Conservation (phyloP, 2,888 invertebrate genomes). For the Tillus elongatus region DNA sequence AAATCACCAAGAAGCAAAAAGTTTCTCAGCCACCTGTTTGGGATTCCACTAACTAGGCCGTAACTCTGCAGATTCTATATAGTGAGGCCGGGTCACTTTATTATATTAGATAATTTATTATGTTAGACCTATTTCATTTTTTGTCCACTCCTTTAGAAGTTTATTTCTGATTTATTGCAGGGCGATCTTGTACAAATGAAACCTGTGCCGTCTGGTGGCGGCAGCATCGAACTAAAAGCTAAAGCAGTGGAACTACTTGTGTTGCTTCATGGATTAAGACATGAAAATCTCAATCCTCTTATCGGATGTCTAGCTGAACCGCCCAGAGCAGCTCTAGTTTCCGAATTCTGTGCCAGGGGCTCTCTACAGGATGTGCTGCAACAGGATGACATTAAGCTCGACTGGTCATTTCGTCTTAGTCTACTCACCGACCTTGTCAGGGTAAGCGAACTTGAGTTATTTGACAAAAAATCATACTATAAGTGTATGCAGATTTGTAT, state of each 20-base stretch:
- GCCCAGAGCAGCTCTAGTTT: constrained; percentile 69
- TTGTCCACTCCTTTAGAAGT: too few relatives aligned
- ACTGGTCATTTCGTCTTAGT: constrained; percentile 92
- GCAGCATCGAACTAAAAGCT: constrained; percentile 58
- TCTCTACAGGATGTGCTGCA: constrained; percentile 81
- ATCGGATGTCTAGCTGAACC: constrained; percentile 78
- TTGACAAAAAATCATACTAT: too few relatives aligned
- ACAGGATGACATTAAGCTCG: constrained; percentile 83
- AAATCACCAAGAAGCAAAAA: too few relatives aligned
- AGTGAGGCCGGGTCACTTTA: too few relatives aligned
- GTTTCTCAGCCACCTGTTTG: too few relatives aligned
- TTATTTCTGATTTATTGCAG: constrained; percentile 42
- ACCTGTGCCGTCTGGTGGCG: constrained; percentile 49
- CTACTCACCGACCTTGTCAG: constrained; percentile 85
- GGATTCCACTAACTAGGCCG: too few relatives aligned
- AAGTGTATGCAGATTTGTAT: too few relatives aligned
- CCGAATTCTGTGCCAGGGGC: constrained; percentile 80
- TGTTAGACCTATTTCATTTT: too few relatives aligned
- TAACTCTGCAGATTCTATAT: too few relatives aligned
- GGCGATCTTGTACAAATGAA: constrained; percentile 86
- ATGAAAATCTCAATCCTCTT: constrained; percentile 85
- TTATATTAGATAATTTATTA: too few relatives aligned
- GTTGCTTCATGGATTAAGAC: constrained; percentile 73
- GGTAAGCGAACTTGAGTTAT: constrained; percentile 46
- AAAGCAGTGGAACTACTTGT: constrained; percentile 72